Base-by-base conservation (phyloP, 1,140 invertebrate species). In the Psix sp. region DNA sequence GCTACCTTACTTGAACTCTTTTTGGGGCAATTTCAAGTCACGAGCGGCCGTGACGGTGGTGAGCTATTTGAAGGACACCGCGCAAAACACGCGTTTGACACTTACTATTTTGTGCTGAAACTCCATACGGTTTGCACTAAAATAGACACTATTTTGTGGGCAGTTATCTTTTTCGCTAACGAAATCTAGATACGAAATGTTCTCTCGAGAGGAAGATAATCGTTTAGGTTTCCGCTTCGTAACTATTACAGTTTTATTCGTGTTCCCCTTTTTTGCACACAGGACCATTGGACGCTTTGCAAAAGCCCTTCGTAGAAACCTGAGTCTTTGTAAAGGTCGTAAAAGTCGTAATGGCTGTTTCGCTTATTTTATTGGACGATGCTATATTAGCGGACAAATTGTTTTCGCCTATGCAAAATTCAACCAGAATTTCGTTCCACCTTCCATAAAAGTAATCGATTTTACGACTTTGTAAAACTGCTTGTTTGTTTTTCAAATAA, bases 241-340 rank as follows among this genome's bases (percentile, higher is more conserved):
- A 54, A 73, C 71, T 59, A 74, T 74, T 62, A 62, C 57, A 42
- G 56, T 74, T 67, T 74, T 62, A 74, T 74, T 67, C 38, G 54
- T 49, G 36, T 56, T 72, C 43, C 16, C 56, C 13, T 40, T 74
- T 74, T 67, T 63, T 51, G 60, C 26, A 62, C 62, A 36, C 36
- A 48, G 40, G 38, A 62, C 70, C 48, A 52, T 16, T 14, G 26
- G 45, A 17, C 45, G 54, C 35, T 62, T 67, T 40, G 56, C 56
- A 62, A 62, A 67, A 67, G 60, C 62, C 36, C 62, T 40, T 24
- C 49, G 49, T n/a, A 31, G 49, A 6, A 60, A 42, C 31, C 17
- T 3, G 48, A 21, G 38, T 62, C 62, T 67, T 73, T 62, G 42
- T 48, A 67, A 63, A 57, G 70, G 57, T 67, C 62, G 62, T 67